phyloP scores from a whole-genome alignment of 2,797 vertebrate genomes.

The Intellagama lesueurii region DNA sequence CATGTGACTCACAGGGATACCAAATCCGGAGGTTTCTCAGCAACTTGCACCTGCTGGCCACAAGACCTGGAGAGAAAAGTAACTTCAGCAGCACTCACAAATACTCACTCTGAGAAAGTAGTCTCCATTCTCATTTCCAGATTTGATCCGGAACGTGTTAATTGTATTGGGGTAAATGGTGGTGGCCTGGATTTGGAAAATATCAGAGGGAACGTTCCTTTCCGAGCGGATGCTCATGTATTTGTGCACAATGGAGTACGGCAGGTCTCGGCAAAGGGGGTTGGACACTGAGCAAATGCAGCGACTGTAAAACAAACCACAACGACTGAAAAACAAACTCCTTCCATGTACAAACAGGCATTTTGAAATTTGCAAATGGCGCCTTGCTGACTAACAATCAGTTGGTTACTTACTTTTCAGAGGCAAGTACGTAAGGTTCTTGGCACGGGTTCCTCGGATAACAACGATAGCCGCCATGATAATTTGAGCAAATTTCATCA shows the following conservation, averaged over 20 bases:
- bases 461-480: constrained; percentile 93
- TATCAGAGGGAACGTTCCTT: constrained; percentile 89
- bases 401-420: constrained; percentile 88
- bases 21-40: background rate
- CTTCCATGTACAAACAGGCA: background rate
- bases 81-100: background rate
- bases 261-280: constrained; percentile 83
- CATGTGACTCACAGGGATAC: no score
- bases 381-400: background rate
- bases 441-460: constrained; percentile 94
- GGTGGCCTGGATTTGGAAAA: constrained; percentile 98
- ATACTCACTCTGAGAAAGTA: constrained; percentile 87
- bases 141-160: constrained; percentile 95
- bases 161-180: constrained; percentile 92
- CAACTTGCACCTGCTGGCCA: background rate
- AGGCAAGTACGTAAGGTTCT: constrained; percentile 89
- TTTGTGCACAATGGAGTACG: constrained; percentile 93
- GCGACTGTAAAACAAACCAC: constrained; percentile 82
- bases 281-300: constrained; percentile 88
- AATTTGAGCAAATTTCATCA: constrained; percentile 96
- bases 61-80: background rate
- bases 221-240: constrained; percentile 98
- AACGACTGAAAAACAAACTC: constrained; percentile 37
- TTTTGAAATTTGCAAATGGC: background rate
- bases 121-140: constrained; percentile 93